phyloP scores from a whole-genome alignment of 1,140 invertebrate genomes.

The Caenorhabditis tropicalis region DNA sequence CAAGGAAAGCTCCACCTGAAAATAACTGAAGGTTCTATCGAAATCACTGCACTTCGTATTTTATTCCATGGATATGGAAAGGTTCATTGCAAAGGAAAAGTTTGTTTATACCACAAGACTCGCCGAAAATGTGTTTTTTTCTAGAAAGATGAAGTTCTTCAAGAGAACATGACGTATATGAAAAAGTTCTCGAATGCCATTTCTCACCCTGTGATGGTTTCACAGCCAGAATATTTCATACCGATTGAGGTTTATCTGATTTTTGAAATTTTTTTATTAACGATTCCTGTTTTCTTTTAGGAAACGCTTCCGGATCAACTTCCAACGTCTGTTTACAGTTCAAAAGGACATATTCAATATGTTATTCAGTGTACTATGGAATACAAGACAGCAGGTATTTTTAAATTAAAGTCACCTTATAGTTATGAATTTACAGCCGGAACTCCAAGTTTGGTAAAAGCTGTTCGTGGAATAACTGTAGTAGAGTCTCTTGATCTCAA shows the following conservation, averaged over 20 bases:
- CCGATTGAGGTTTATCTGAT: not conserved
- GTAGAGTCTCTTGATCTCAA: slow-evolving; percentile 46
- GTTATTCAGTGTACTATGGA: slow-evolving; percentile 31
- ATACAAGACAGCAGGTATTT: slow-evolving; percentile 31
- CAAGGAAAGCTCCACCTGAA: slow-evolving; percentile 41
- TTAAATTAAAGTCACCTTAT: not conserved
- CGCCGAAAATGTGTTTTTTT: too few species aligned
- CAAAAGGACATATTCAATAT: slow-evolving; percentile 44
- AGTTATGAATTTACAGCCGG: not conserved
- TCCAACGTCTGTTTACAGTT: slow-evolving; percentile 33
- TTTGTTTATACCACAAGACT: not conserved
- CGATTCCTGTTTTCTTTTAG: not conserved
- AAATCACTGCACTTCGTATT: slow-evolving; percentile 18
- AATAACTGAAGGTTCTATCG: slow-evolving; percentile 20
- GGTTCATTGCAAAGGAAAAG: slow-evolving; percentile 37
- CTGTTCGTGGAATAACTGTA: slow-evolving; percentile 48
- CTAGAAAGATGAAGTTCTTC: slow-evolving; percentile 34
- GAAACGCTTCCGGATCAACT: slow-evolving; percentile 46
- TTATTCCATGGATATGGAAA: slow-evolving; percentile 30
- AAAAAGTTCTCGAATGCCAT: slow-evolving; percentile 40
- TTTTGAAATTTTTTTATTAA: not conserved
- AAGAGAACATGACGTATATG: slow-evolving; percentile 37
- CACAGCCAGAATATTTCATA: slow-evolving; percentile 8
- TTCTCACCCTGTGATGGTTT: not conserved
- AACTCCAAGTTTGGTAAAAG: slow-evolving; percentile 38